These are phyloP conservation scores for Latheticus oryzae DNA, from an alignment of 2,888 invertebrate genomes.

Conservation along the genomic window DNA sequence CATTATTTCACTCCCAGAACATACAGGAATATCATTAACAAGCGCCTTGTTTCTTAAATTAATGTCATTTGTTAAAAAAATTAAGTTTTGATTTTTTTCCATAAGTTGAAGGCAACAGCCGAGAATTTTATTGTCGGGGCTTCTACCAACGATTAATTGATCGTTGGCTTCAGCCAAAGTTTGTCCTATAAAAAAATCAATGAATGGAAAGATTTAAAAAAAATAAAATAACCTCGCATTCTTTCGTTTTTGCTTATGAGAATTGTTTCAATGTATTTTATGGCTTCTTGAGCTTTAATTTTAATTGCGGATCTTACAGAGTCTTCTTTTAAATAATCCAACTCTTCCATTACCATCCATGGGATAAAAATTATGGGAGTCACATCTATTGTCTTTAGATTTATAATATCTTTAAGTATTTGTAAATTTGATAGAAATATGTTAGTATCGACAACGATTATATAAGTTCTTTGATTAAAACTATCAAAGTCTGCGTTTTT, in stretches of 20 bases:
- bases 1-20: slow-evolving; percentile 54
- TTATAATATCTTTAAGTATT: slow-evolving; percentile 61
- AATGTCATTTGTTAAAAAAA: slow-evolving; percentile 71
- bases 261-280: slow-evolving; percentile 69
- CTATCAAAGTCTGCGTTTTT: not conserved
- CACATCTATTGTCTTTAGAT: slow-evolving; percentile 48
- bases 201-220: slow-evolving; percentile 14
- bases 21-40: slow-evolving; percentile 65
- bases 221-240: slow-evolving; percentile 68
- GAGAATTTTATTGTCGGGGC: slow-evolving; percentile 72
- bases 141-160: slow-evolving; percentile 68
- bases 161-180: slow-evolving; percentile 69
- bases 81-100: slow-evolving; percentile 68
- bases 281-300: slow-evolving; percentile 61
- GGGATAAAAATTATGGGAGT: slow-evolving; percentile 68
- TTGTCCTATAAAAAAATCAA: slow-evolving; percentile 68
- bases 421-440: slow-evolving; percentile 64
- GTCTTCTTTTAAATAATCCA: slow-evolving; percentile 69
- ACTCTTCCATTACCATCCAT: slow-evolving; percentile 72
- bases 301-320: slow-evolving; percentile 46
- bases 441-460: slow-evolving; percentile 67
- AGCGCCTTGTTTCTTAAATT: slow-evolving; percentile 71
- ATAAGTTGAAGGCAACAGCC: slow-evolving; percentile 70
- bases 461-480: slow-evolving; percentile 15
- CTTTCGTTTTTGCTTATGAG: slow-evolving; percentile 62